Percentiles rank a stretch among this genome's conserved stretches.
These are phyloP conservation scores for Psilopsiagon aymara DNA, from an alignment of 2,113 vertebrate genomes.

Conservation along the genomic window DNA sequence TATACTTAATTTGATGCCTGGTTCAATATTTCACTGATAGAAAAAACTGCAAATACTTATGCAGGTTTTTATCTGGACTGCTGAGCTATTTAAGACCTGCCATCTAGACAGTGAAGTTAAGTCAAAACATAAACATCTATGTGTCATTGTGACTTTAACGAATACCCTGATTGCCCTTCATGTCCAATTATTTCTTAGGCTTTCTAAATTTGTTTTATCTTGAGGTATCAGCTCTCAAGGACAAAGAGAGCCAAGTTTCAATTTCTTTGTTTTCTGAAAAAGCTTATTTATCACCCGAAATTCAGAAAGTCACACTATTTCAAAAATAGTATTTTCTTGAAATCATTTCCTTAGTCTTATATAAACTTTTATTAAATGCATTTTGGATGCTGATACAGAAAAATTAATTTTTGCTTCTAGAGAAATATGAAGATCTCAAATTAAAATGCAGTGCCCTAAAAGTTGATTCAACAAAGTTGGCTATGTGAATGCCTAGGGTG, in stretches of 20 bases:
- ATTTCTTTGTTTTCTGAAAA: not conserved
- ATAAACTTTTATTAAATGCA: not conserved
- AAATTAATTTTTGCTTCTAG: not conserved
- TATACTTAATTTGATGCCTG: conserved; percentile 31
- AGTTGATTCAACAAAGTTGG: not conserved
- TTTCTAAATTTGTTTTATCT: not conserved
- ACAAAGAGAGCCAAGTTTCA: not conserved
- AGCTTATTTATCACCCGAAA: not conserved
- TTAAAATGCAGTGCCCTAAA: not conserved
- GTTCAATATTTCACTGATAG: conserved; percentile 43
- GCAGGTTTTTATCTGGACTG: not conserved
- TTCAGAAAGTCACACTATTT: not conserved
- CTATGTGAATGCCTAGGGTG: not conserved
- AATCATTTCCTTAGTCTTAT: not conserved
- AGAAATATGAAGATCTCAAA: not conserved
- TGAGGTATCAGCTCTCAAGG: not conserved
- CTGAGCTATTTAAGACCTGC: not conserved
- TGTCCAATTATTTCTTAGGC: not conserved
- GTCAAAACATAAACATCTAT: conserved; percentile 13
- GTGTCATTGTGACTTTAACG: not conserved
- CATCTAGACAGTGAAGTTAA: not conserved
- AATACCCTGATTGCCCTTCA: not conserved
- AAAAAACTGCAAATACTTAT: not conserved
- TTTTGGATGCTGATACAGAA: not conserved
- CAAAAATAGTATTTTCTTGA: not conserved